Evolutionary conservation across 2,113 vertebrate species (phyloP).

Genomic region (Desmodus rotundus): DNA sequence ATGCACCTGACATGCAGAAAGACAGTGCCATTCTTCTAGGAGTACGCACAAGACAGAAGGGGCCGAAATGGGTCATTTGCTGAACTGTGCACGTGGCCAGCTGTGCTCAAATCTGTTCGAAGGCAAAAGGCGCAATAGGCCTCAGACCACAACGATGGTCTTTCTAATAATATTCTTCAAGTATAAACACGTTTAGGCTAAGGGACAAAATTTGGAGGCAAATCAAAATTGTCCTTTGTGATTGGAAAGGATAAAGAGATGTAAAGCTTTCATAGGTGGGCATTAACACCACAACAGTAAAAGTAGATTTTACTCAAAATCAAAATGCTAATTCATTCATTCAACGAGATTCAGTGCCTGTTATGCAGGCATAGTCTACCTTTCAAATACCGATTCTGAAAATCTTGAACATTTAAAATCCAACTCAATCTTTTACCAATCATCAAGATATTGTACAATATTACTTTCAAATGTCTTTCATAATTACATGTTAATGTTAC

Average conservation of each 20-base stretch:
- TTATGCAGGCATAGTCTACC: not conserved
- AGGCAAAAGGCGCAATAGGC: not conserved
- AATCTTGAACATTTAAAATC: slow-evolving; percentile 31
- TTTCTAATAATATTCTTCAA: not conserved
- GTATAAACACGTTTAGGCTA: not conserved
- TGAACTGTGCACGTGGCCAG: not conserved
- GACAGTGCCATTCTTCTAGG: not conserved
- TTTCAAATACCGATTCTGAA: not conserved
- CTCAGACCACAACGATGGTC: not conserved
- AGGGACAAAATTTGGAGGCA: not conserved
- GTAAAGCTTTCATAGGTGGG: not conserved
- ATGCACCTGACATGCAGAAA: not conserved
- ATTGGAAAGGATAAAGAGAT: not conserved
- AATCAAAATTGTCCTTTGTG: not conserved
- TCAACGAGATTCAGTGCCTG: not conserved
- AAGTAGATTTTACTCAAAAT: slow-evolving; percentile 11
- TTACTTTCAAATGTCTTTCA: not conserved
- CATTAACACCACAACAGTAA: not conserved
- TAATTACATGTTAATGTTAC: not conserved
- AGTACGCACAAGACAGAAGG: not conserved
- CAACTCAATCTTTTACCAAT: not conserved
- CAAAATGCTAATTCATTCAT: slow-evolving; percentile 13
- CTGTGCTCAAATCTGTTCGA: not conserved
- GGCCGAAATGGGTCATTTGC: not conserved
- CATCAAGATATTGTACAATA: not conserved